A percentile compares a stretch with the other conserved stretches of the same genome.
Conservation (phyloP, 1,140 invertebrate species). For the Zophobas morio region DNA sequence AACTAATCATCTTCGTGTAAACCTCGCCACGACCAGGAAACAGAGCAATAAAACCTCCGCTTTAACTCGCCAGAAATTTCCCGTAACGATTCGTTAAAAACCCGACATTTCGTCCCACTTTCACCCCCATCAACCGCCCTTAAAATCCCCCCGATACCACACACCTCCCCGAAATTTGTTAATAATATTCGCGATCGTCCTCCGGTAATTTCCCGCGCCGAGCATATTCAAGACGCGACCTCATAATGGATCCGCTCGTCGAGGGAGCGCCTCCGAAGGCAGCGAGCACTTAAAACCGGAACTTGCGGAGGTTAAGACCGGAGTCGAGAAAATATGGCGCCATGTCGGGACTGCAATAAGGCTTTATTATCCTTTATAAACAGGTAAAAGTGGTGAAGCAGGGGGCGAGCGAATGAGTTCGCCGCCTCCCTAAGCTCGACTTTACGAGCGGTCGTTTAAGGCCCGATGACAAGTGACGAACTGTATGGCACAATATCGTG, state of each 20-base stretch:
- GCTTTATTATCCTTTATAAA: slow-evolving; percentile 63
- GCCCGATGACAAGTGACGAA: slow-evolving; percentile 54
- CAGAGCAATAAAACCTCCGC: no score
- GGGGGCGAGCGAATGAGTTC: slow-evolving; percentile 48
- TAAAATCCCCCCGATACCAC: no score
- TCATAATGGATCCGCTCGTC: slow-evolving; percentile 27
- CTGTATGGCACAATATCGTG: slow-evolving; percentile 41
- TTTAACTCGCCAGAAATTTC: no score
- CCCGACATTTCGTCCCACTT: no score
- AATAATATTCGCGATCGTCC: slow-evolving; percentile 9
- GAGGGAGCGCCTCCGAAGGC: background rate
- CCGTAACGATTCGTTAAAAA: no score
- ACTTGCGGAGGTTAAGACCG: slow-evolving; percentile 41
- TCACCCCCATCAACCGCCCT: no score
- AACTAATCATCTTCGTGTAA: no score
- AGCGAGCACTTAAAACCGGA: slow-evolving; percentile 52
- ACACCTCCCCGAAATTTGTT: background rate
- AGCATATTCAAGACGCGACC: slow-evolving; percentile 14
- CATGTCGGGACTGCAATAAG: slow-evolving; percentile 59
- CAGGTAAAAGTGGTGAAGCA: slow-evolving; percentile 61
- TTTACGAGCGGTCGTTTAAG: slow-evolving; percentile 55
- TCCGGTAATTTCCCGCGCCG: slow-evolving; percentile 2
- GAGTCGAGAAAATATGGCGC: slow-evolving; percentile 58
- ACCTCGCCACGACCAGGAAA: no score
- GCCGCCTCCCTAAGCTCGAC: slow-evolving; percentile 46